Evolutionary conservation across 2,888 invertebrate species (phyloP).

Genomic region (Brenthis daphne): DNA sequence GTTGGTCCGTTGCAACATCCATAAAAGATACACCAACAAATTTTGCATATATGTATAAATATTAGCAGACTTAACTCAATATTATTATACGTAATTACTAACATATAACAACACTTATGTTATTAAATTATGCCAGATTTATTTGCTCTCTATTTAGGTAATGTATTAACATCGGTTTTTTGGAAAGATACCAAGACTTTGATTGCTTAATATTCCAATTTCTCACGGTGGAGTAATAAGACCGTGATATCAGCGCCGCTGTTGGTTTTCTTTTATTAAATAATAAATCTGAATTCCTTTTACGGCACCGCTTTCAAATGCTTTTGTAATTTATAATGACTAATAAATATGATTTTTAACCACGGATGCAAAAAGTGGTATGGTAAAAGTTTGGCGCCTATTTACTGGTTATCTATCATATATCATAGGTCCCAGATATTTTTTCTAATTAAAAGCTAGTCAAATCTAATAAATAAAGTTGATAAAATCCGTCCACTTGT

Average conservation of each 20-base stretch:
- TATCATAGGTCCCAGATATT: no score
- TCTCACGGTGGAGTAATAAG: constrained; percentile 21
- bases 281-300: background rate
- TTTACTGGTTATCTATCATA: no score
- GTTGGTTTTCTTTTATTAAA: constrained; percentile 12
- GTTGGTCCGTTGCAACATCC: no score
- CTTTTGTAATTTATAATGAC: background rate
- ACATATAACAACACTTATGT: background rate
- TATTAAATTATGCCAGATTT: constrained; percentile 19
- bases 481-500: no score
- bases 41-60: background rate
- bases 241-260: constrained; percentile 11
- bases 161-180: constrained; percentile 30
- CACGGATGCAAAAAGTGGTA: no score
- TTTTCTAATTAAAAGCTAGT: no score
- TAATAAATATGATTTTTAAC: background rate
- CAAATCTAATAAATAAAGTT: no score
- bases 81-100: background rate
- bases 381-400: no score
- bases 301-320: background rate
- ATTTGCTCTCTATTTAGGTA: constrained; percentile 19
- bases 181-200: constrained; percentile 32
- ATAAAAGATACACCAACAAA: no score
- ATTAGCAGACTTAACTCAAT: background rate
- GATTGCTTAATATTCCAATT: constrained; percentile 29